Percentiles rank a stretch among this genome's conserved stretches.
These are phyloP conservation scores for Drosophila lowei DNA, from an alignment of 1,140 invertebrate species.

Conservation along the genomic window DNA sequence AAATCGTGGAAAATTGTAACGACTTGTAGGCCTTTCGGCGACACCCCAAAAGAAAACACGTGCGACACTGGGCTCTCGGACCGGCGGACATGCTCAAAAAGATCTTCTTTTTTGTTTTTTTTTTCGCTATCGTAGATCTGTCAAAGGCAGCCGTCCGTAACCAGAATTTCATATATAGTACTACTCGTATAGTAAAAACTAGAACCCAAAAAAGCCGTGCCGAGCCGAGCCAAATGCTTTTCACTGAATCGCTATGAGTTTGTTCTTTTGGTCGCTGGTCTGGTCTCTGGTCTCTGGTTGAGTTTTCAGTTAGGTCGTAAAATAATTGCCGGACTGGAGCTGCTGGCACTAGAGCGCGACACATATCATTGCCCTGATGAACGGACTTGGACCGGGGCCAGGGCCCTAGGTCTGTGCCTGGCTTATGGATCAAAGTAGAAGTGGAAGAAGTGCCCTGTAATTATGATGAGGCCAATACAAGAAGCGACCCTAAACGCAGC, in stretches of 20 bases:
- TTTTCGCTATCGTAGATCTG: conserved; percentile 69
- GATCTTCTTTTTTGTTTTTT: conserved; percentile 25
- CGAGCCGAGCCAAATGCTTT: conserved; percentile 2
- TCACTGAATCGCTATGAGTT: conserved; percentile 53
- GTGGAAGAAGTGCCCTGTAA: conserved; percentile 63
- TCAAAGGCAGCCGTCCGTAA: conserved; percentile 69
- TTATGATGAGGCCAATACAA: conserved; percentile 81
- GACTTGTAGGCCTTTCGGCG: conserved; percentile 41
- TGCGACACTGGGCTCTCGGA: conserved; percentile 37
- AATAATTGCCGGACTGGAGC: conserved; percentile 66
- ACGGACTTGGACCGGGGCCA: conserved; percentile 28
- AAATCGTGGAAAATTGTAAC: conserved; percentile 48
- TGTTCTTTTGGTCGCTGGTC: conserved; percentile 39
- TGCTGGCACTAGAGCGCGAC: conserved; percentile 73
- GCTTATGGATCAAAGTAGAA: conserved; percentile 41
- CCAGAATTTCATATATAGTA: conserved; percentile 56
- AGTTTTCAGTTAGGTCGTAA: conserved; percentile 73
- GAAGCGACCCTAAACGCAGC: conserved; percentile 72
- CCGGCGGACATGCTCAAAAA: conserved; percentile 35
- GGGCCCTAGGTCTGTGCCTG: conserved; percentile 10
- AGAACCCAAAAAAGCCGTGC: conserved; percentile 9
- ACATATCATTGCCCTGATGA: conserved; percentile 70
- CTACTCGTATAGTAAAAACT: conserved; percentile 16
- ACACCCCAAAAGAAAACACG: conserved; percentile 41
- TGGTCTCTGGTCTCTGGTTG: not conserved